Evolutionary conservation across 2,888 invertebrate genomes (phyloP).

Genomic region (Cheilosia grossa): DNA sequence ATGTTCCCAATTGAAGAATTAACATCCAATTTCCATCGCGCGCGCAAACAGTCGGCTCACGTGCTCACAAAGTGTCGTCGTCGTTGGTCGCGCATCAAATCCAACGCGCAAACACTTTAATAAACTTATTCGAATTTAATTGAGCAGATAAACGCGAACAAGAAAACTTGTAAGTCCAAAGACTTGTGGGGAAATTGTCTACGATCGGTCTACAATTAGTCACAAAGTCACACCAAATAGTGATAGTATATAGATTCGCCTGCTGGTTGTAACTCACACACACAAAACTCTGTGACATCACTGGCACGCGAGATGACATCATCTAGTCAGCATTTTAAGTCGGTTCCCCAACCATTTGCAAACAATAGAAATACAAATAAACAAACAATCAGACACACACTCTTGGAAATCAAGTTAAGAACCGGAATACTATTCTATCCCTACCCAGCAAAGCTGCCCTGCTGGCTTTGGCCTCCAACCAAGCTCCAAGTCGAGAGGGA

Average conservation of each 20-base stretch:
- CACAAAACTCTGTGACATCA: conserved; percentile 64
- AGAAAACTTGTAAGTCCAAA: conserved; percentile 20
- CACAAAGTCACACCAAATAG: conserved; percentile 26
- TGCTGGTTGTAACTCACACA: background rate
- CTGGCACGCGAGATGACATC: conserved; percentile 64
- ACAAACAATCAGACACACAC: conserved; percentile 35
- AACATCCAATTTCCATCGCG: conserved; percentile 33
- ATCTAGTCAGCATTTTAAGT: conserved; percentile 30
- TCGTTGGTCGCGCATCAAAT: conserved; percentile 22
- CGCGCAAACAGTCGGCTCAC: conserved; percentile 37
- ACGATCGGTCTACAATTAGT: conserved; percentile 68
- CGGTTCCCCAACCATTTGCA: conserved; percentile 23
- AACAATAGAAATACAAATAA: conserved; percentile 72
- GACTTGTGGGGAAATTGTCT: conserved; percentile 43
- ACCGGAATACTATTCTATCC: conserved; percentile 52
- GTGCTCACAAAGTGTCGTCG: background rate
- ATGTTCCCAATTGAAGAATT: conserved; percentile 18
- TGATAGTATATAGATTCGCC: background rate
- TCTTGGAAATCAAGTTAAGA: conserved; percentile 50
- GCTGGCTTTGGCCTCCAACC: conserved; percentile 58
- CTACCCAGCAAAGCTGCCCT: conserved; percentile 39
- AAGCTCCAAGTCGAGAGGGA: conserved; percentile 32
- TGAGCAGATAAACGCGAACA: conserved; percentile 42
- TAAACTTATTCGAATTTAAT: conserved; percentile 55
- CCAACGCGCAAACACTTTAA: conserved; percentile 49